phyloP scores from a whole-genome alignment of 2,888 invertebrate genomes.

The Heliconius sara region DNA sequence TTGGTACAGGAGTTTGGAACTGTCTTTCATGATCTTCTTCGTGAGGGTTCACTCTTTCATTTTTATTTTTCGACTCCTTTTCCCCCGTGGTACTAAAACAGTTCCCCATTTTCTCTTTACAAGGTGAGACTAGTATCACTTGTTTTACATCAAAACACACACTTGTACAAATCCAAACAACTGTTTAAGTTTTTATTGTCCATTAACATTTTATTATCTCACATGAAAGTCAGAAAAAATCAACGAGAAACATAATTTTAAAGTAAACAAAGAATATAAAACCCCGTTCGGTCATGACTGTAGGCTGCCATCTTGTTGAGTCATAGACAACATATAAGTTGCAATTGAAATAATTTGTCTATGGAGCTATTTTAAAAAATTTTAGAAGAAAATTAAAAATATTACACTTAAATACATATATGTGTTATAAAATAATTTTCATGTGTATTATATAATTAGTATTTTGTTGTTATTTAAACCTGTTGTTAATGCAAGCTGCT shows the following conservation, averaged over 20 bases:
- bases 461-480: too few relatives aligned
- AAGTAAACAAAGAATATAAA: conserved; percentile 82
- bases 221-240: conserved; percentile 69
- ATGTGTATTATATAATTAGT: background rate
- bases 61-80: conserved; percentile 86
- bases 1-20: conserved; percentile 87
- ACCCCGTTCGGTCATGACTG: conserved; percentile 77
- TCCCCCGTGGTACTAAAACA: conserved; percentile 91
- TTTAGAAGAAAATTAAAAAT: background rate
- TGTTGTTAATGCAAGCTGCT: too few relatives aligned
- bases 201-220: conserved; percentile 80
- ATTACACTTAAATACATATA: background rate
- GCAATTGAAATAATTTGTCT: conserved; percentile 24
- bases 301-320: conserved; percentile 79
- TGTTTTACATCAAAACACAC: conserved; percentile 80
- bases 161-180: conserved; percentile 73
- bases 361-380: conserved; percentile 3
- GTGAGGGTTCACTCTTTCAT: conserved; percentile 83
- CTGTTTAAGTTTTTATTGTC: conserved; percentile 71
- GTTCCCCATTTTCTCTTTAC: conserved; percentile 91
- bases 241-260: conserved; percentile 72
- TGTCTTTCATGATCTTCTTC: conserved; percentile 76
- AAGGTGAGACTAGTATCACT: conserved; percentile 81
- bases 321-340: conserved; percentile 69
- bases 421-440: background rate